Percentiles rank a stretch among this genome's conserved stretches.
These are phyloP conservation scores for Cephalopterus ornatus DNA, from an alignment of 2,113 vertebrate genomes.

Conservation along the genomic window DNA sequence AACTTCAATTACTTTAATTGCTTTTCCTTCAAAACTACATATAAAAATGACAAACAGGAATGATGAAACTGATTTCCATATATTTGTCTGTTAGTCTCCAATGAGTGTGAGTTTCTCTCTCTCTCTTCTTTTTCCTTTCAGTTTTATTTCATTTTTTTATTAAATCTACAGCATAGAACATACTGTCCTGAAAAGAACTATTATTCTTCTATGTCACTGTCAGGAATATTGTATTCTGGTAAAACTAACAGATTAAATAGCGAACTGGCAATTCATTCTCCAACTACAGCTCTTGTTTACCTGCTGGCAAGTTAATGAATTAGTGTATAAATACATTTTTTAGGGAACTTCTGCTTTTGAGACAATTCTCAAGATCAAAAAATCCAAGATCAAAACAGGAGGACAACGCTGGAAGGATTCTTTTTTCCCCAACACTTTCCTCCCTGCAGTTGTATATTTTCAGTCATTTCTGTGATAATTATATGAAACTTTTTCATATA, in stretches of 20 bases:
- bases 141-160: not conserved
- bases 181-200: not conserved
- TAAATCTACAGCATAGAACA: not conserved
- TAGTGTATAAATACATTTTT: not conserved
- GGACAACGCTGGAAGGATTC: not conserved
- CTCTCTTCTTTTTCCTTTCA: not conserved
- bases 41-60: conserved; percentile 51
- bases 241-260: not conserved
- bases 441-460: not conserved
- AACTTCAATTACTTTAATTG: conserved; percentile 67
- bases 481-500: not conserved
- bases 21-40: conserved; percentile 29
- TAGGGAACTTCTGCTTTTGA: not conserved
- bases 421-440: not conserved
- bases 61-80: conserved; percentile 1
- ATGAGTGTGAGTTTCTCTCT: not conserved
- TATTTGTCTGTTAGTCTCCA: not conserved
- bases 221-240: not conserved
- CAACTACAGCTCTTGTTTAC: not conserved
- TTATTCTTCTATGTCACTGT: not conserved
- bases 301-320: not conserved
- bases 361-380: not conserved
- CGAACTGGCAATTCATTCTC: not conserved
- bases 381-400: not conserved
- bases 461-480: not conserved